These are phyloP conservation scores for Eilema griseolum DNA, from an alignment of 2,888 invertebrate genomes.

Conservation along the genomic window DNA sequence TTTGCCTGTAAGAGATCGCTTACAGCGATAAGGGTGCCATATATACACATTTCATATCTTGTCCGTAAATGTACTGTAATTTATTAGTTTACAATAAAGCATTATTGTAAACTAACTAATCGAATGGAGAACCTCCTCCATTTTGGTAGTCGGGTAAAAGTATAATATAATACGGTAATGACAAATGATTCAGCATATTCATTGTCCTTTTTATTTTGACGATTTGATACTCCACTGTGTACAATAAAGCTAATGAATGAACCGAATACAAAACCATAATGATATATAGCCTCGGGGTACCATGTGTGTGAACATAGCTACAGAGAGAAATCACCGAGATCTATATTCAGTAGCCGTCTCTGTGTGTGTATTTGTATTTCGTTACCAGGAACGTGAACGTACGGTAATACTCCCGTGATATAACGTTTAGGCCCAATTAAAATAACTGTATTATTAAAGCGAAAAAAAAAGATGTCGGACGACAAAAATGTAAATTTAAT, in stretches of 20 bases:
- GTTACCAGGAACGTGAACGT: background rate
- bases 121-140: no score
- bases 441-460: background rate
- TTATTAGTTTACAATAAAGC: no score
- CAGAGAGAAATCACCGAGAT: background rate
- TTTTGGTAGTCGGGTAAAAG: no score
- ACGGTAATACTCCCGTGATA: background rate
- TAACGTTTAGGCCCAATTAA: slow-evolving; percentile 1
- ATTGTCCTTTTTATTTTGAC: background rate
- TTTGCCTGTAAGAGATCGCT: no score
- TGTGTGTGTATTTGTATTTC: background rate
- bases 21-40: no score
- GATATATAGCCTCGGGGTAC: background rate
- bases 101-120: no score
- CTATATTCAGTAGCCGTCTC: background rate
- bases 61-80: no score
- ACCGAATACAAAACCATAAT: background rate
- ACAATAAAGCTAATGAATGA: background rate
- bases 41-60: no score
- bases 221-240: background rate
- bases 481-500: background rate
- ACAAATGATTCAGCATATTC: background rate
- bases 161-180: no score
- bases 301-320: background rate
- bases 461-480: background rate